These are phyloP conservation scores for Takifugu rubripes DNA, from an alignment of 2,797 vertebrate genomes.

Conservation along the genomic window DNA sequence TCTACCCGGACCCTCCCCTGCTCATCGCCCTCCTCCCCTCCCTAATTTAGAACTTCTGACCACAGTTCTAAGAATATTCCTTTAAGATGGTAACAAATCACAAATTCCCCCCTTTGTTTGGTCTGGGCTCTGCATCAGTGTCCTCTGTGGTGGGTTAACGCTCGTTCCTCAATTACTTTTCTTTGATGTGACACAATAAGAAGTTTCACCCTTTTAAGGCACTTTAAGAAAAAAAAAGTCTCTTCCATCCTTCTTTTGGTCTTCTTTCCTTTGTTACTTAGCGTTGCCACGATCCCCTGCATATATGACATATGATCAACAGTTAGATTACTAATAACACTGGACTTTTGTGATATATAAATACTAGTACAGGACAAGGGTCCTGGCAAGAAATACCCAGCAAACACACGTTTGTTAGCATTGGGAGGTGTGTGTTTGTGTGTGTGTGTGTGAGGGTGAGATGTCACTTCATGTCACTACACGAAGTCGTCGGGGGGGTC, in stretches of 20 bases:
- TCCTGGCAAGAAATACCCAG: constrained; percentile 13
- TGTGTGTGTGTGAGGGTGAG: constrained; percentile 5
- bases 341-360: too few relatives aligned
- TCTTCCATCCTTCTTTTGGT: constrained; percentile 6
- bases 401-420: constrained; percentile 37
- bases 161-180: not conserved
- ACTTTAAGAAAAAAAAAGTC: not conserved
- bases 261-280: constrained; percentile 44
- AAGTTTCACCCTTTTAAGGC: not conserved
- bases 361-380: constrained; percentile 9
- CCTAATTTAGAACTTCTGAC: constrained; percentile 5
- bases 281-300: too few relatives aligned
- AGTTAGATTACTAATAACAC: too few relatives aligned
- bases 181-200: not conserved
- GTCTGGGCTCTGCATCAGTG: too few relatives aligned
- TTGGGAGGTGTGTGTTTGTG: constrained; percentile 1
- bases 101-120: not conserved
- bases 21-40: not conserved
- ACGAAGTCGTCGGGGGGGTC: constrained; percentile 34
- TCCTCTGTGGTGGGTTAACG: not conserved
- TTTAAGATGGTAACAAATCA: constrained; percentile 2
- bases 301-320: too few relatives aligned
- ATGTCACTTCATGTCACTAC: constrained; percentile 56
- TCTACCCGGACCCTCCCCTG: constrained; percentile 5
- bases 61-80: constrained; percentile 5